Conservation (phyloP, 2,888 invertebrate species). For the Lepidochrysops patricia region DNA sequence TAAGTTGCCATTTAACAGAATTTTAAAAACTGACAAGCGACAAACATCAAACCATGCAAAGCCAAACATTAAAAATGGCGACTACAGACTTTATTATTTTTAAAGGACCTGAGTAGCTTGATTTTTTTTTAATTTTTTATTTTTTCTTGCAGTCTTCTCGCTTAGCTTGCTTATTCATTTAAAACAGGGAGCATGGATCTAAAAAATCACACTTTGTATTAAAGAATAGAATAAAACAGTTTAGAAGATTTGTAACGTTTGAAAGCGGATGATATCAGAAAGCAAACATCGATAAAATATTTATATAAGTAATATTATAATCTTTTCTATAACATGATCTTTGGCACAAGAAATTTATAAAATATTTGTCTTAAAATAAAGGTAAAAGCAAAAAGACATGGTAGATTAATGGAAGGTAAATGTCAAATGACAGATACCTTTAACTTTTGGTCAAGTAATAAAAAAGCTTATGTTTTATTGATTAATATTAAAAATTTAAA, state of each 20-base stretch:
- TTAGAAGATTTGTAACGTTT: not conserved
- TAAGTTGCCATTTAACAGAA: no score
- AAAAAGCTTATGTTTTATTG: not conserved
- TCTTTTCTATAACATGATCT: not conserved
- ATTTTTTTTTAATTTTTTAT: conserved; percentile 35
- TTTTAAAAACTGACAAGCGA: conserved; percentile 21
- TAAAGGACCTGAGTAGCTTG: conserved; percentile 59
- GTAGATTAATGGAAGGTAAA: not conserved
- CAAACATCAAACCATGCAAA: conserved; percentile 20
- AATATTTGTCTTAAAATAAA: no score
- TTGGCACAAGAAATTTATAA: not conserved
- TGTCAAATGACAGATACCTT: not conserved
- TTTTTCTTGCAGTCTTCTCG: conserved; percentile 67
- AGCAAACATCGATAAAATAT: not conserved
- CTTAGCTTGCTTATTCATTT: conserved; percentile 80
- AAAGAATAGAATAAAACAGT: not conserved
- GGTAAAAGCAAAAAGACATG: no score
- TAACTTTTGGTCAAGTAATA: not conserved
- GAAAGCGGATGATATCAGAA: not conserved
- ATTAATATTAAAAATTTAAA: not conserved
- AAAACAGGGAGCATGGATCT: conserved; percentile 88
- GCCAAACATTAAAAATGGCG: conserved; percentile 27
- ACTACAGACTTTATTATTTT: conserved; percentile 52
- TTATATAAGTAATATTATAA: not conserved
- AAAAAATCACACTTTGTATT: conserved; percentile 43